These are phyloP conservation scores for Hemicordylus capensis DNA, from an alignment of 2,113 vertebrate genomes.

Conservation along the genomic window DNA sequence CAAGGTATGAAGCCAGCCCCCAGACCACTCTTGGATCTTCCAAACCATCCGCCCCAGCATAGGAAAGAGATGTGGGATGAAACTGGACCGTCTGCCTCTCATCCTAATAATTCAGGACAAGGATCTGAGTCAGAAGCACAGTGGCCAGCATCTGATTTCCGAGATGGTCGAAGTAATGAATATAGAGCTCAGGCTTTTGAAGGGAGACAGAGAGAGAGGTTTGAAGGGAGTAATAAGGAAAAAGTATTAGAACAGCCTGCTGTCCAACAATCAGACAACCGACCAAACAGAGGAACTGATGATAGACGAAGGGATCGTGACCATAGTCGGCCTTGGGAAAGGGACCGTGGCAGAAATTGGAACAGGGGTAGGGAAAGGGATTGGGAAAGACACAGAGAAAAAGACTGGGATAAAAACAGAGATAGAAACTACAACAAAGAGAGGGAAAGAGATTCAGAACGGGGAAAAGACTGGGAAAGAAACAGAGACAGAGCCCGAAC, in stretches of 20 bases:
- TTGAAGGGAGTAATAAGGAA: constrained; percentile 83
- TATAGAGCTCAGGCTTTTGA: constrained; percentile 75
- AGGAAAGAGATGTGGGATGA: constrained; percentile 80
- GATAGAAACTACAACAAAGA: constrained; percentile 70
- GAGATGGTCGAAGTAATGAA: constrained; percentile 80
- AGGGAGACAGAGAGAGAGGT: constrained; percentile 83
- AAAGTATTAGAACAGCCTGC: constrained; percentile 72
- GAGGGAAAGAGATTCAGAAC: constrained; percentile 70
- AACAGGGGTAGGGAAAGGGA: constrained; percentile 78
- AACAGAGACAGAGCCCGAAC: constrained; percentile 66
- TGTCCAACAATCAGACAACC: constrained; percentile 75
- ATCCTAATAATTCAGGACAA: constrained; percentile 63
- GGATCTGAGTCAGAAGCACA: constrained; percentile 76
- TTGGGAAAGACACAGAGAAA: constrained; percentile 75
- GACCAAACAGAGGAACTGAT: constrained; percentile 81
- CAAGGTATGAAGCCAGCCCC: constrained; percentile 75
- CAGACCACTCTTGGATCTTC: constrained; percentile 84
- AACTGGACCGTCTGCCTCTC: constrained; percentile 57
- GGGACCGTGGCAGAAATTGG: constrained; percentile 79
- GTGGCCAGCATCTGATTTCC: constrained; percentile 84
- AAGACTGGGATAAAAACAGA: constrained; percentile 68
- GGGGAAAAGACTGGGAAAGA: constrained; percentile 58
- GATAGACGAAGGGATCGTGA: constrained; percentile 86
- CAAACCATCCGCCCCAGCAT: constrained; percentile 80
- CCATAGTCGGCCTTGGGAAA: constrained; percentile 69